Evolutionary conservation across 2,888 invertebrate species (phyloP).

Genomic region (Panopea generosa): DNA sequence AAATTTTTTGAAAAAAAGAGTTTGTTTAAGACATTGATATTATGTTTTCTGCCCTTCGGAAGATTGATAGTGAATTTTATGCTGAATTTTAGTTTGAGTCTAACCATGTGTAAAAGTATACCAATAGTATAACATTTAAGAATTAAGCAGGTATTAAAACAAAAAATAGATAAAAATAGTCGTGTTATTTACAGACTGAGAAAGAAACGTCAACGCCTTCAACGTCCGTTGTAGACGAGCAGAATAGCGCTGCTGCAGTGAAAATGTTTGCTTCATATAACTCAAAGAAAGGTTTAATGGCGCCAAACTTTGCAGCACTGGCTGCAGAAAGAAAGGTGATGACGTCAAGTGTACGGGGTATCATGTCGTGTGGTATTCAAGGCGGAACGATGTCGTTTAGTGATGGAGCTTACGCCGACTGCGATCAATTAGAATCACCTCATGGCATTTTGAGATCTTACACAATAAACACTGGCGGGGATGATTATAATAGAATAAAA

Average conservation of each 20-base stretch:
- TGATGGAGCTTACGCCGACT: slow-evolving; percentile 2
- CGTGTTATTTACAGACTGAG: slow-evolving; percentile 8
- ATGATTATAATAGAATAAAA: too few relatives aligned
- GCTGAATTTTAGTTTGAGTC: too few relatives aligned
- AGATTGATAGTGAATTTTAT: too few relatives aligned
- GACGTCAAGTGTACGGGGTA: slow-evolving; percentile 6
- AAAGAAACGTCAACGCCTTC: slow-evolving; percentile 22
- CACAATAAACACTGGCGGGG: slow-evolving; percentile 13
- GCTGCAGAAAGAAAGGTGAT: not conserved
- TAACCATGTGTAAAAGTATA: too few relatives aligned
- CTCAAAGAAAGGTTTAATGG: slow-evolving; percentile 36
- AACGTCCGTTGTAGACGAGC: slow-evolving; percentile 53
- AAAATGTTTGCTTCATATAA: slow-evolving; percentile 73
- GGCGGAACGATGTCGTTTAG: slow-evolving; percentile 43
- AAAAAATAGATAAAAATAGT: too few relatives aligned
- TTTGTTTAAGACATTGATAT: too few relatives aligned
- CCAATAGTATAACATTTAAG: too few relatives aligned
- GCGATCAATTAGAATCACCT: not conserved
- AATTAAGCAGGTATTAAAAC: too few relatives aligned
- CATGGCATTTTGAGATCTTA: slow-evolving; percentile 31
- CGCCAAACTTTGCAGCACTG: slow-evolving; percentile 14
- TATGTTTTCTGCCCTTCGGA: too few relatives aligned
- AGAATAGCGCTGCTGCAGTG: slow-evolving; percentile 65
- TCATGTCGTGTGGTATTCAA: slow-evolving; percentile 34
- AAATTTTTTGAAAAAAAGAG: too few relatives aligned